Conservation (phyloP, 2,888 invertebrate species). For the Argyra leucocephala region DNA sequence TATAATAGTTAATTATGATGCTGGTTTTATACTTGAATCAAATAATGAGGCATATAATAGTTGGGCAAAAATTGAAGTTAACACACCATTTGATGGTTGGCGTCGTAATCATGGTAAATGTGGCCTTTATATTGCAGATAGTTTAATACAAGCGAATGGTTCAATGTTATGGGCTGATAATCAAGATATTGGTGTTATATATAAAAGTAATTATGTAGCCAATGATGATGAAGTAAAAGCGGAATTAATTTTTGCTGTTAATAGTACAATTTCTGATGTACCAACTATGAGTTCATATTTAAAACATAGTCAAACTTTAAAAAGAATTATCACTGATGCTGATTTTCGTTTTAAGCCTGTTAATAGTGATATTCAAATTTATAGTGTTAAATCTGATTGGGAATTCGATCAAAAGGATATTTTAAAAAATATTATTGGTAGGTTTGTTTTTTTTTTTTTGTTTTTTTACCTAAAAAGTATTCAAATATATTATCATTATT, state of each 20-base stretch:
- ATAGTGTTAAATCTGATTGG: slow-evolving; percentile 65
- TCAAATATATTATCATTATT: neutral
- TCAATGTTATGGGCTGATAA: slow-evolving; percentile 53
- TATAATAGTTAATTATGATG: slow-evolving; percentile 42
- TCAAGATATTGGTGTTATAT: slow-evolving; percentile 49
- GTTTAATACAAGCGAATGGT: slow-evolving; percentile 47
- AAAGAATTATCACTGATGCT: slow-evolving; percentile 46
- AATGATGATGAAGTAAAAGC: slow-evolving; percentile 41
- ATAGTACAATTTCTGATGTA: slow-evolving; percentile 52
- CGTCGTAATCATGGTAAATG: slow-evolving; percentile 46
- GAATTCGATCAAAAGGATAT: slow-evolving; percentile 47
- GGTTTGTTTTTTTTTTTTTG: neutral
- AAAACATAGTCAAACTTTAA: slow-evolving; percentile 47
- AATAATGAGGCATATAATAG: slow-evolving; percentile 40
- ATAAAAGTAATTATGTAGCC: slow-evolving; percentile 46
- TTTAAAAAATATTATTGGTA: slow-evolving; percentile 57
- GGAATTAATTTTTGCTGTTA: slow-evolving; percentile 47
- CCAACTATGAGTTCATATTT: slow-evolving; percentile 50
- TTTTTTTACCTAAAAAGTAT: no score
- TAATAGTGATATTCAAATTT: slow-evolving; percentile 45
- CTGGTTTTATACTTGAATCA: slow-evolving; percentile 36
- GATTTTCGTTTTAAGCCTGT: slow-evolving; percentile 44
- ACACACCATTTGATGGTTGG: slow-evolving; percentile 52
- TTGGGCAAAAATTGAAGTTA: slow-evolving; percentile 44
- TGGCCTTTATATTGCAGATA: slow-evolving; percentile 45